phyloP scores from a whole-genome alignment of 2,888 invertebrate genomes.

The Tetropium fuscum region DNA sequence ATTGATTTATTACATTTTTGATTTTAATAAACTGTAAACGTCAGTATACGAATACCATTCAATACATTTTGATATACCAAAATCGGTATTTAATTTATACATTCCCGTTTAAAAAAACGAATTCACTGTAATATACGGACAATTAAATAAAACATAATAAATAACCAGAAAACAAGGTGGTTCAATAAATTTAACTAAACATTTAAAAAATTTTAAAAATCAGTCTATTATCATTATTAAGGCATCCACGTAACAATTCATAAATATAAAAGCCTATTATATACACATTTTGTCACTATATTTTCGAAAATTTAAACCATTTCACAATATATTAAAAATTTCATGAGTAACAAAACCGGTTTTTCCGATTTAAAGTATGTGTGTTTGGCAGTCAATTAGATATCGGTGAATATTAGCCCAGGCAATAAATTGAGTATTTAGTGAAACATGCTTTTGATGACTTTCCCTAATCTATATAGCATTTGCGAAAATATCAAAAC shows the following conservation, averaged over 20 bases:
- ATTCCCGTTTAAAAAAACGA: not conserved
- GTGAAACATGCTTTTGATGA: too few species aligned
- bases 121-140: slow-evolving; percentile 7
- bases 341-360: too few species aligned
- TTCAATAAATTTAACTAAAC: slow-evolving; percentile 28
- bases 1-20: too few species aligned
- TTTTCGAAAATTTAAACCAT: slow-evolving; percentile 6
- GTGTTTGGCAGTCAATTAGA: too few species aligned
- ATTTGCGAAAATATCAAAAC: too few species aligned
- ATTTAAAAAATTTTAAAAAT: slow-evolving; percentile 54
- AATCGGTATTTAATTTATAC: not conserved
- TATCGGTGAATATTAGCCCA: too few species aligned
- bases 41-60: not conserved
- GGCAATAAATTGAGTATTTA: too few species aligned
- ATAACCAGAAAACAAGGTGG: slow-evolving; percentile 18
- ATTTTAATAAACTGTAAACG: too few species aligned
- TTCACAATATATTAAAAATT: too few species aligned
- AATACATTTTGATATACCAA: not conserved
- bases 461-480: too few species aligned
- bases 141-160: slow-evolving; percentile 9
- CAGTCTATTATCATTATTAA: slow-evolving; percentile 59
- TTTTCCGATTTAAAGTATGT: too few species aligned
- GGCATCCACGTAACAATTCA: slow-evolving; percentile 57
- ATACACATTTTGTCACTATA: slow-evolving; percentile 28
- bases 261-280: slow-evolving; percentile 41